Conservation (phyloP, 2,888 invertebrate genomes). For the Cephonodes hylas region DNA sequence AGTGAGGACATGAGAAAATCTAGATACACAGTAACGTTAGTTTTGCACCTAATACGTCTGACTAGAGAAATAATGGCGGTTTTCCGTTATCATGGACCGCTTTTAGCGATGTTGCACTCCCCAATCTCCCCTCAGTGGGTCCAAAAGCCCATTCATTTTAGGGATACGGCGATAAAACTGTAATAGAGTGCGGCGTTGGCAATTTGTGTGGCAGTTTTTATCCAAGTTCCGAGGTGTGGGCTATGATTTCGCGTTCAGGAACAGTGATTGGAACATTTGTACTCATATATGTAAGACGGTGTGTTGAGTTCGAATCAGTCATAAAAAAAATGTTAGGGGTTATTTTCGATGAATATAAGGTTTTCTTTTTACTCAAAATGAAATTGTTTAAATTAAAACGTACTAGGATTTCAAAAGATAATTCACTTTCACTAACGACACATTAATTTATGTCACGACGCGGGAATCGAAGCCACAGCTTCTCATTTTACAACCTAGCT, state of each 20-base stretch:
- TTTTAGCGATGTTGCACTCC: slow-evolving; percentile 7
- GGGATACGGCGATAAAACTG: slow-evolving; percentile 10
- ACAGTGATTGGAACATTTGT: background rate
- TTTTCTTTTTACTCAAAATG: too few species aligned
- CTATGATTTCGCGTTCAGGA: background rate
- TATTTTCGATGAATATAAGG: too few species aligned
- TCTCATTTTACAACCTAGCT: too few species aligned
- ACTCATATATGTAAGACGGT: background rate
- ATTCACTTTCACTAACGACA: too few species aligned
- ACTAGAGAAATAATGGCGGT: background rate
- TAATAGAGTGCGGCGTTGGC: slow-evolving; percentile 6
- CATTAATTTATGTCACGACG: too few species aligned
- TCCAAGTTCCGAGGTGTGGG: background rate
- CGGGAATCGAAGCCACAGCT: too few species aligned
- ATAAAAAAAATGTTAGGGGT: too few species aligned
- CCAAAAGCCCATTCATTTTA: slow-evolving; percentile 7
- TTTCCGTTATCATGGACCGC: background rate
- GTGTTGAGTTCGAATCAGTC: too few species aligned
- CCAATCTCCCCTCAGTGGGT: slow-evolving; percentile 3
- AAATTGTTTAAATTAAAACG: too few species aligned
- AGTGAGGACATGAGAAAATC: background rate
- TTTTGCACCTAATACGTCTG: background rate
- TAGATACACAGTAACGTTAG: background rate
- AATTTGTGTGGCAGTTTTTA: slow-evolving; percentile 8
- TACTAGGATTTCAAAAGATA: too few species aligned